Percentiles rank a stretch among this genome's conserved stretches.
These are phyloP conservation scores for Neocrepidodera transversa DNA, from an alignment of 2,888 invertebrate species.

Conservation along the genomic window DNA sequence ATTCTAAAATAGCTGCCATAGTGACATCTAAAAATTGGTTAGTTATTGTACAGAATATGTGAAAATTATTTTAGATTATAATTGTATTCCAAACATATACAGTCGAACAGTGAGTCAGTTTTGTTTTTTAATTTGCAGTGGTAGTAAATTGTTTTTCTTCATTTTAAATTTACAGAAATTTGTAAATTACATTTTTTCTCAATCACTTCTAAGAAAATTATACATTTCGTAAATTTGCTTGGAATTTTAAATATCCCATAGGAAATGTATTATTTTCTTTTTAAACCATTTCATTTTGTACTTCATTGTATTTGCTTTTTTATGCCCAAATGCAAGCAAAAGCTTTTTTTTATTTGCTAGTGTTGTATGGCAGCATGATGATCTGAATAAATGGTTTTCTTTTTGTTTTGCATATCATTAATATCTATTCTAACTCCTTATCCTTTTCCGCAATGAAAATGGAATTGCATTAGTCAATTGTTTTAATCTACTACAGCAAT, in stretches of 20 bases:
- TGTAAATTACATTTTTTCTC: slow-evolving; percentile 14
- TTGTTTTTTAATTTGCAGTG: slow-evolving; percentile 43
- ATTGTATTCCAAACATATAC: slow-evolving; percentile 38
- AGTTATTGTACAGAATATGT: slow-evolving; percentile 44
- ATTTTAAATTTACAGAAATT: slow-evolving; percentile 30
- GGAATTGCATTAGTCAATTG: neutral
- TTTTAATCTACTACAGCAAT: too few relatives aligned
- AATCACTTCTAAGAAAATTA: neutral
- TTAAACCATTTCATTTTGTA: slow-evolving; percentile 6
- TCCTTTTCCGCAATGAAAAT: slow-evolving; percentile 9
- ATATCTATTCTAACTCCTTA: slow-evolving; percentile 3
- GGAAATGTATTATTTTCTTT: slow-evolving; percentile 10
- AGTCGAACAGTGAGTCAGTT: slow-evolving; percentile 55
- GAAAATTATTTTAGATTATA: slow-evolving; percentile 39
- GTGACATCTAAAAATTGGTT: neutral
- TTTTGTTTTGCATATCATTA: slow-evolving; percentile 17
- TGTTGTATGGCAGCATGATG: slow-evolving; percentile 36
- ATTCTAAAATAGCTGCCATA: neutral
- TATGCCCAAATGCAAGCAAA: slow-evolving; percentile 13
- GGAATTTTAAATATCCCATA: neutral
- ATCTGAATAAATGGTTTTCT: slow-evolving; percentile 32
- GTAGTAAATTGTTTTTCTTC: slow-evolving; percentile 35
- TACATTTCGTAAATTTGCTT: neutral
- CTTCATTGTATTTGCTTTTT: slow-evolving; percentile 18
- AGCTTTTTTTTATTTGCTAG: slow-evolving; percentile 23